Conservation (phyloP, 1,140 invertebrate genomes). For the Hypsibius dujardini region DNA sequence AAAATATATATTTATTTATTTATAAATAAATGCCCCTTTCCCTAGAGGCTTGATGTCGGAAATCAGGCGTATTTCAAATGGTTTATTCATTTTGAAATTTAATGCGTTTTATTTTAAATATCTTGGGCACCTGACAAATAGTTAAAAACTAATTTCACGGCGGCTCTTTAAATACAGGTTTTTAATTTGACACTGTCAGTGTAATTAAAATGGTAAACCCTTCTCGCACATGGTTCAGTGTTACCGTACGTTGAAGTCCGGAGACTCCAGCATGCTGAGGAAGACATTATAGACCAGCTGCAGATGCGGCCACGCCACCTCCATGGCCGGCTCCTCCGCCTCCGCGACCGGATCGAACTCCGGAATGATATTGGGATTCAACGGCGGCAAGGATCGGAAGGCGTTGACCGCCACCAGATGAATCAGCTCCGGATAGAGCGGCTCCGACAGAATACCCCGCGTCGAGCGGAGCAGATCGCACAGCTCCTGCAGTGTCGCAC, state of each 20-base stretch:
- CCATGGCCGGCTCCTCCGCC: conserved; percentile 35
- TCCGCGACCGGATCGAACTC: conserved; percentile 34
- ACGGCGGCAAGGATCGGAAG: not conserved
- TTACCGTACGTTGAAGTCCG: conserved; percentile 35
- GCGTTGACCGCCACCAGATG: not conserved
- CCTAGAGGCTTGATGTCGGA: no score
- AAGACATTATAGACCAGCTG: conserved; percentile 36
- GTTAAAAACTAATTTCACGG: no score
- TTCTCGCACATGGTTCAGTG: no score
- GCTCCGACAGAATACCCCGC: not conserved
- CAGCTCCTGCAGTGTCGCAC: not conserved
- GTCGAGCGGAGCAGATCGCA: not conserved
- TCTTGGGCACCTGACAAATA: no score
- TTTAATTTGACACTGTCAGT: no score
- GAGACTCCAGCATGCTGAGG: conserved; percentile 34
- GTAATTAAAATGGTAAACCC: no score
- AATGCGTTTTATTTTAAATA: no score
- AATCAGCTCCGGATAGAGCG: not conserved
- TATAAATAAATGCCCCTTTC: no score
- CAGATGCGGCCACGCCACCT: conserved; percentile 36
- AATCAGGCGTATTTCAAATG: no score
- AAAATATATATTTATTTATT: no score
- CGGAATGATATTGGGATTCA: conserved; percentile 20
- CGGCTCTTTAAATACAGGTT: no score
- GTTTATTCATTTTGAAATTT: no score